Base-by-base conservation (phyloP, 2,797 vertebrate genomes). In the Scolopax bukidnonensis region DNA sequence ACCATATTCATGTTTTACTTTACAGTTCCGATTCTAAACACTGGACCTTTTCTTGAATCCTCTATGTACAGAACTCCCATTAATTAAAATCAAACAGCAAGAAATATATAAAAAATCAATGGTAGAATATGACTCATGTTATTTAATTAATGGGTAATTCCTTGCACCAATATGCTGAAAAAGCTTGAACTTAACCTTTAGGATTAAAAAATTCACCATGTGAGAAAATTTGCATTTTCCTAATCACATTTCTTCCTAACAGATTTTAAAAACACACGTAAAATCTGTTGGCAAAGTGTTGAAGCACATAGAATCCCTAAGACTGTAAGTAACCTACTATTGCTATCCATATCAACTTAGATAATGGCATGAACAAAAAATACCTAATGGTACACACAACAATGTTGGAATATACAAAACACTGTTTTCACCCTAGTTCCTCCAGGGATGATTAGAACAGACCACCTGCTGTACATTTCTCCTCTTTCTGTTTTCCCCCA, bases 91-190 rank as follows among this genome's bases (percentile, higher is more conserved):
- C 85, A 95, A 96, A 90, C 78, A 85, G 74, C 85, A 92, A 96
- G 88, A 90, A 95, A 94, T 71, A 91, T 48, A 91, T 95, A 68
- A 91, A 78, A 96, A 97, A 95, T 94, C 88, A 92, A 89, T 91
- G 91, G 87, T 56, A 90, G 88, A 96, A 94, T 96, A 94, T 97
- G 95, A 96, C 91, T 96, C 91, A 95, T 82, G 70, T 90, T 96
- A 92, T 95, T 96, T 96, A 97, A 96, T 96, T 96, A 97, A 96
- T 95, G 95, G 95, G 88, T 96, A 95, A 94, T 96, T 96, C 96
- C 91, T 96, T 61, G 1, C 54, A 73, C 89, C 95, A 96, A 96
- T 96, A 96, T 95, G 96, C 93, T 96, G 89, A 95, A 82, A 95
- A 95, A 95, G 88, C 91, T 83, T 95, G 95, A 95, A 92, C 91